Evolutionary conservation across 2,113 vertebrate species (phyloP).

Genomic region (Cinclus mexicanus): DNA sequence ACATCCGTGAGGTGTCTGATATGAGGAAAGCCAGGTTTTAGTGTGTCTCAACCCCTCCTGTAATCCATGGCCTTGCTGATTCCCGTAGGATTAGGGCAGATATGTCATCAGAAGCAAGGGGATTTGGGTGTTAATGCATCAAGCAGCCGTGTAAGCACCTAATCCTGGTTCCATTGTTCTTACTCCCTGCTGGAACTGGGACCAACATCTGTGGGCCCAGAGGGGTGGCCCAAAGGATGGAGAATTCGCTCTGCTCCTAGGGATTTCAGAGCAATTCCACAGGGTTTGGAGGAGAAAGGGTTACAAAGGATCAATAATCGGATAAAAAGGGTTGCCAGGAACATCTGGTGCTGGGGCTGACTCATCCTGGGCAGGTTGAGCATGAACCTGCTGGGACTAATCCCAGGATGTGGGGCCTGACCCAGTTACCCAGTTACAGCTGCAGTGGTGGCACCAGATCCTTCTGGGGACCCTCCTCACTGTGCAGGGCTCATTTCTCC

Average conservation of each 20-base stretch:
- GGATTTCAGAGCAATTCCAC: accelerated
- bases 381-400: conserved; percentile 11
- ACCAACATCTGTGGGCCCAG: not conserved
- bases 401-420: conserved; percentile 12
- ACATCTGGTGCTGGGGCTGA: conserved; percentile 29
- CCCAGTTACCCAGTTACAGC: conserved; percentile 35
- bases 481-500: accelerated
- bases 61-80: not conserved
- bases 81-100: conserved; percentile 8
- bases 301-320: not conserved
- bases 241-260: not conserved
- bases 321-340: not conserved
- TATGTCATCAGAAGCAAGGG: conserved; percentile 44
- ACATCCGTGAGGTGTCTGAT: not conserved
- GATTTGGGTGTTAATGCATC: conserved; percentile 37
- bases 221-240: not conserved
- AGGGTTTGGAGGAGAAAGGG: not conserved
- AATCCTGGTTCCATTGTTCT: conserved; percentile 35
- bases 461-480: not conserved
- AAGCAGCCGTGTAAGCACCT: not conserved
- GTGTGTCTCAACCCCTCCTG: not conserved
- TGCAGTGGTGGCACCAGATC: accelerated
- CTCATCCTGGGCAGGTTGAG: conserved; percentile 14
- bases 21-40: not conserved
- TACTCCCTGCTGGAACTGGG: not conserved